These are phyloP conservation scores for Urophycis tenuis DNA, from an alignment of 2,797 vertebrate genomes.

Conservation along the genomic window DNA sequence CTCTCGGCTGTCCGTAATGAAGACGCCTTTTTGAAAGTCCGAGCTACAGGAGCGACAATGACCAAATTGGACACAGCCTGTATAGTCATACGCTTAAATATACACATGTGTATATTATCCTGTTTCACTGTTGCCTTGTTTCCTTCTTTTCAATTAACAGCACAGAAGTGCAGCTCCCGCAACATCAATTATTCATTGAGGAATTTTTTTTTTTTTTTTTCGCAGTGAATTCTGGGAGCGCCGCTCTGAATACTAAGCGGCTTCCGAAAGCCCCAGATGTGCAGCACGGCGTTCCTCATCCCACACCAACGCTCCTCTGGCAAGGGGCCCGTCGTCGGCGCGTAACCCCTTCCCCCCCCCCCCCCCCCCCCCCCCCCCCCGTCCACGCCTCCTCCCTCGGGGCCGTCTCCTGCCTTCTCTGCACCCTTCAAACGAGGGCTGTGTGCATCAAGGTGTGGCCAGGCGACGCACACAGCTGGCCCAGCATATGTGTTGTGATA, in stretches of 20 bases:
- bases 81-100: background rate
- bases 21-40: slow-evolving; percentile 41
- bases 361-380: too few species aligned
- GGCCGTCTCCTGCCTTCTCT: background rate
- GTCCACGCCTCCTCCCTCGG: slow-evolving; percentile 5
- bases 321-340: slow-evolving; percentile 27
- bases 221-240: slow-evolving; percentile 61
- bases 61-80: background rate
- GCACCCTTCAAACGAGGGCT: background rate
- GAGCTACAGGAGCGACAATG: slow-evolving; percentile 30
- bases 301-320: slow-evolving; percentile 41
- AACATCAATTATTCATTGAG: slow-evolving; percentile 72
- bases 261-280: slow-evolving; percentile 61
- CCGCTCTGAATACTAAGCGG: slow-evolving; percentile 68
- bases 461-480: background rate
- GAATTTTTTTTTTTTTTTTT: slow-evolving; percentile 49
- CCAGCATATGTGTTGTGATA: background rate
- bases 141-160: slow-evolving; percentile 65
- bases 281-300: slow-evolving; percentile 55
- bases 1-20: background rate
- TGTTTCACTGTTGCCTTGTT: slow-evolving; percentile 39
- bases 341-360: too few species aligned
- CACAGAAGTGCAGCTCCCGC: slow-evolving; percentile 61
- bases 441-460: background rate
- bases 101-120: slow-evolving; percentile 11